phyloP scores from a whole-genome alignment of 2,797 vertebrate genomes.

The Parauchenoglanis punctatus region DNA sequence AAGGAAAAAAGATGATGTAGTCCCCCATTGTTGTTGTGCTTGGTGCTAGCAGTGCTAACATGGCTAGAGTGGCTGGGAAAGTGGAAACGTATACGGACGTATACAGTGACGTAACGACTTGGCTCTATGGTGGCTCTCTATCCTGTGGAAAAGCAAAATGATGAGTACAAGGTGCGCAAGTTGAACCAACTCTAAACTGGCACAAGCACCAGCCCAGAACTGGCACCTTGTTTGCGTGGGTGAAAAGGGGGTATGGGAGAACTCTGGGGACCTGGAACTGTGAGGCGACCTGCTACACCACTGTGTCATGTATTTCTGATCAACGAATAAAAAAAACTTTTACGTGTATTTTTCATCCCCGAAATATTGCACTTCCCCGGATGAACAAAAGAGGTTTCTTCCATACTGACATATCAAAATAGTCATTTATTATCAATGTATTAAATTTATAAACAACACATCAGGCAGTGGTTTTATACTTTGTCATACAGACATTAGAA shows the following conservation, averaged over 20 bases:
- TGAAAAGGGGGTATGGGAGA: background rate
- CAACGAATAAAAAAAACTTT: background rate
- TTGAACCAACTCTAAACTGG: too few species aligned
- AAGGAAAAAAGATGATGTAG: too few species aligned
- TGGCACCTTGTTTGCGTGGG: too few species aligned
- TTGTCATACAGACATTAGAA: conserved; percentile 70
- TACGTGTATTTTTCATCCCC: background rate
- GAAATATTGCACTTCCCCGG: background rate
- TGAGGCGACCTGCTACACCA: background rate
- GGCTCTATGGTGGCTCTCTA: too few species aligned
- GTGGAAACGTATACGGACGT: too few species aligned
- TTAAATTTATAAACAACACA: conserved; percentile 82
- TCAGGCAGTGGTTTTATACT: conserved; percentile 80
- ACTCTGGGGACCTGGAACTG: background rate
- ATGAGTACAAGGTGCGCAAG: too few species aligned
- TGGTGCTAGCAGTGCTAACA: too few species aligned
- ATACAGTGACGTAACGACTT: too few species aligned
- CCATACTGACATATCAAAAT: conserved; percentile 76
- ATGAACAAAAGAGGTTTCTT: background rate
- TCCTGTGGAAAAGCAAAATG: too few species aligned
- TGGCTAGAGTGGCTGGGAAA: too few species aligned
- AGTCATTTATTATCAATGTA: conserved; percentile 81
- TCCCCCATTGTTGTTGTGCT: too few species aligned
- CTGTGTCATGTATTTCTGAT: background rate
- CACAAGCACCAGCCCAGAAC: too few species aligned